Evolutionary conservation across 1,140 invertebrate species (phyloP).

Genomic region (Nixonia krombeini): DNA sequence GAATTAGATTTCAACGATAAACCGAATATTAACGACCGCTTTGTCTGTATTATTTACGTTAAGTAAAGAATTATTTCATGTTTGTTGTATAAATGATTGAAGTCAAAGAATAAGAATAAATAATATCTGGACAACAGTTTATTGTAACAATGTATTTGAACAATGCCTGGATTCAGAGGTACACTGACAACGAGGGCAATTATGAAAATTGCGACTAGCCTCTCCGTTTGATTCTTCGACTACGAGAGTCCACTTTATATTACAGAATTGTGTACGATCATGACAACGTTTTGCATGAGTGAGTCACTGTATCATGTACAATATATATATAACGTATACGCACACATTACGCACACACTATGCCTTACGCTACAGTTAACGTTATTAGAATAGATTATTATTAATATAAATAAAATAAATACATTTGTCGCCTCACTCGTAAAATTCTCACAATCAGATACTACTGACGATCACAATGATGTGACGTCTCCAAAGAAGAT

Average conservation of each 20-base stretch:
- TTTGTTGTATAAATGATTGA: not conserved
- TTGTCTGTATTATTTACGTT: too few species aligned
- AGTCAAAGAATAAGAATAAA: constrained; percentile 18
- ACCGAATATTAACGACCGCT: not conserved
- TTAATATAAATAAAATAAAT: constrained; percentile 63
- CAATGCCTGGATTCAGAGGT: constrained; percentile 48
- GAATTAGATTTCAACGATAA: not conserved
- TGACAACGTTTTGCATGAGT: constrained; percentile 12
- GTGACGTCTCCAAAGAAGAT: too few species aligned
- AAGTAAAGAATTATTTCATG: not conserved
- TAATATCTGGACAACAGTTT: constrained; percentile 10
- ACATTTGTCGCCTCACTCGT: constrained; percentile 33
- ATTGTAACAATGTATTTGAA: constrained; percentile 54
- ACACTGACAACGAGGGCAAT: constrained; percentile 51
- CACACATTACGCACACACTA: constrained; percentile 43
- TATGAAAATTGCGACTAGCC: constrained; percentile 58
- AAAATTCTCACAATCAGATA: too few species aligned
- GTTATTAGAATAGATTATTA: constrained; percentile 27
- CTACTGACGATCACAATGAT: too few species aligned
- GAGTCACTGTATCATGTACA: constrained; percentile 31
- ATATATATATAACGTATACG: constrained; percentile 18
- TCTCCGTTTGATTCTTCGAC: constrained; percentile 60
- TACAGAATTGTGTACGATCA: constrained; percentile 16
- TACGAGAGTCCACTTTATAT: constrained; percentile 51
- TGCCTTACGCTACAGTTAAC: constrained; percentile 22